Percentiles rank a stretch among this genome's conserved stretches.
These are phyloP conservation scores for Erythrocercus mccallii DNA, from an alignment of 2,113 vertebrate species.

Conservation along the genomic window DNA sequence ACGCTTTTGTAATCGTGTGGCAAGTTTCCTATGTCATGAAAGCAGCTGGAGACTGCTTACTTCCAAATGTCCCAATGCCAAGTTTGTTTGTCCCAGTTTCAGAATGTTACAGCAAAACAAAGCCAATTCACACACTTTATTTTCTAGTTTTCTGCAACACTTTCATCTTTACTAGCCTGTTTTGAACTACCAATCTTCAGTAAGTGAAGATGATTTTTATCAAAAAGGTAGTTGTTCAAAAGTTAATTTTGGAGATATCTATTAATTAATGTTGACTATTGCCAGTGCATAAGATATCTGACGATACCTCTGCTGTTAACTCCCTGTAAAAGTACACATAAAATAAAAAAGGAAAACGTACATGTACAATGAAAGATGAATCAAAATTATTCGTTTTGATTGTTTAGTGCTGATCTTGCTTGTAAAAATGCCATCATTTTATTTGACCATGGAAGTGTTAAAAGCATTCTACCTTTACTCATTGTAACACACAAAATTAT, in stretches of 20 bases:
- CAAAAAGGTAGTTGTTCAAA: neutral
- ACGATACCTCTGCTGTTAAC: neutral
- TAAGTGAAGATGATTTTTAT: neutral
- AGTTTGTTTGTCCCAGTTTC: slow-evolving; percentile 43
- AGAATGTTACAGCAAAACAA: slow-evolving; percentile 10
- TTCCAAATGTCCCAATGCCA: slow-evolving; percentile 33
- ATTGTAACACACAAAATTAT: neutral
- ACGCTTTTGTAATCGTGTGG: neutral
- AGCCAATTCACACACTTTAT: neutral
- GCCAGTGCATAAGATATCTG: neutral
- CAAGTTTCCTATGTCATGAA: slow-evolving; percentile 34
- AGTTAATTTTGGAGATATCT: neutral
- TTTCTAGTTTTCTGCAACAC: neutral
- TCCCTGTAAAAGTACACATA: neutral
- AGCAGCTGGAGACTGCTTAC: neutral
- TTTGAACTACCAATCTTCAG: neutral
- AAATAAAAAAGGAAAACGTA: neutral
- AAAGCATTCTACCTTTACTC: neutral
- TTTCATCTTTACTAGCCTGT: neutral
- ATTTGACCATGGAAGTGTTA: neutral
- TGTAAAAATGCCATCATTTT: neutral
- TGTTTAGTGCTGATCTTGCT: neutral
- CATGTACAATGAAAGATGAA: neutral
- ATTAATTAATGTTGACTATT: neutral
- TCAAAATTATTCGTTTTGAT: neutral